Conservation (phyloP, 35 echinoderm and acorn worm species). For the Heliocidaris tuberculata region DNA sequence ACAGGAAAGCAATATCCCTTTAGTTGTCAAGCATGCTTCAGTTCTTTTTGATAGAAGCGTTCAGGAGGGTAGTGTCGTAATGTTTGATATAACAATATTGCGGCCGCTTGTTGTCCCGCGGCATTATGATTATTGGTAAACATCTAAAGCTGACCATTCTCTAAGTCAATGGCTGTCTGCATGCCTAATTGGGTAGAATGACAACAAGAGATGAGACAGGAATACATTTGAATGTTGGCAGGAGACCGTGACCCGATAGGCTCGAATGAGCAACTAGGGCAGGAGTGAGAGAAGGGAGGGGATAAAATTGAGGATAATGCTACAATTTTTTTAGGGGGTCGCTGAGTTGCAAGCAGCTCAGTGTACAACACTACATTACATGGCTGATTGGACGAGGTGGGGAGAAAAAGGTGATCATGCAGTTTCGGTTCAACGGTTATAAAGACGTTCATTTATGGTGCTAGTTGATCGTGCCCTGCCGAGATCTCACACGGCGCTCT, state of each 20-base stretch:
- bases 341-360: not conserved
- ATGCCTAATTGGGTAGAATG: not conserved
- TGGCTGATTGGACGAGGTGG: not conserved
- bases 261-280: not conserved
- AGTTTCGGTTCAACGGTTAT: not conserved
- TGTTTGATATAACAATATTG: not conserved
- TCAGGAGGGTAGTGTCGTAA: not conserved
- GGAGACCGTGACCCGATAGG: not conserved
- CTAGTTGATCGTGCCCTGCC: not conserved
- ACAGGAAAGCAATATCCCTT: not conserved
- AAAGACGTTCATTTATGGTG: conserved; percentile 11
- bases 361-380: not conserved
- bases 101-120: not conserved
- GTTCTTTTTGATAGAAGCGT: not conserved
- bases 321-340: not conserved
- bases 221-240: not conserved
- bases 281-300: not conserved
- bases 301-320: not conserved
- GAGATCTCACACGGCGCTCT: not conserved
- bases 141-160: not conserved
- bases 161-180: not conserved
- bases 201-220: not conserved
- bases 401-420: conserved; percentile 15
- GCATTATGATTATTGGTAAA: conserved; percentile 12
- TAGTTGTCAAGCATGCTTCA: not conserved